Base-by-base conservation (phyloP, 2,888 invertebrate species). In the Drosophila paucipuncta region DNA sequence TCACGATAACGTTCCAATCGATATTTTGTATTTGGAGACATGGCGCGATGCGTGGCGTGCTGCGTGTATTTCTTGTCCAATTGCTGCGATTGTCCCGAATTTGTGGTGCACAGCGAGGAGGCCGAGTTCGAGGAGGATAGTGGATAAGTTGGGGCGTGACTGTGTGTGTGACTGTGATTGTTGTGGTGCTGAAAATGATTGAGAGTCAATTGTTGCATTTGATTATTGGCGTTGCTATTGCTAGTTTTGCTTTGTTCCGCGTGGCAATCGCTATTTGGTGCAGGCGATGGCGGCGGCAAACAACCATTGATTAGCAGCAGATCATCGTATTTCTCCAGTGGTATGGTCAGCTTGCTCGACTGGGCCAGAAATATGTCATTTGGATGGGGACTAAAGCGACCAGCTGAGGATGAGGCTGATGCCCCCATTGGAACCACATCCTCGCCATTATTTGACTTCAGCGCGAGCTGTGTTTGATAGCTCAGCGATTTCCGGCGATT, bases 261-360 rank as follows among this genome's bases (percentile, higher is more conserved):
- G 13, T 39, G 55, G 37, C 92, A 91, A 65, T 93, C 94, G 70
- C 89, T 92, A 50, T 92, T 93, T 9, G 94, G 94, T 4, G 94
- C 93, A 18, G 94, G 94, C 4, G 94, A 94, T 13, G 94, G 93
- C 11, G 94, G 94, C 2, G 94, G 93, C 41, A 93, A 71, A 54
- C 92, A 92, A 52, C 92, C 92, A 3, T 87, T 82, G 13, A 89
- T 76, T 18, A 80, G 49, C 0, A 83, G 52, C 0, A 83, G 70
- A 60, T 93, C 94, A 41, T 93, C 93, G 72, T 92, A 43, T 87
- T 86, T 76, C 78, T 91, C 73, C 31, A 87, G 33, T 7, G 89
- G 76, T 9, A 91, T 76, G 2, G 81, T 83, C 4, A 89, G 50
- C 39, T 89, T 89, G 7, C 70, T 65, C 5, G 78, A 59, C 33